Base-by-base conservation (phyloP, 2,888 invertebrate genomes). In the Drosophila anomalata region DNA sequence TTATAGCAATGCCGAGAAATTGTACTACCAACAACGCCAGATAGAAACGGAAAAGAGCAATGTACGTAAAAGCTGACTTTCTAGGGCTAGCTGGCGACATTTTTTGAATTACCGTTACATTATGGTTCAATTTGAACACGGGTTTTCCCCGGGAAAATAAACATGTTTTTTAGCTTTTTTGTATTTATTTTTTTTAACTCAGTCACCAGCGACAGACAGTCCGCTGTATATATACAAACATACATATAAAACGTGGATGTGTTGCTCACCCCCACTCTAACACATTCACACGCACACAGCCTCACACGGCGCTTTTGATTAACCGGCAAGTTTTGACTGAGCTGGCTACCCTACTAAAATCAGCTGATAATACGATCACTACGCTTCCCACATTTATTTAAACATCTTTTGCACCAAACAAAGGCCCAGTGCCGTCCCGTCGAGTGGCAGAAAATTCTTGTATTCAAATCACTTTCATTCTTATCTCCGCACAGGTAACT, bases 271-370 rank as follows among this genome's bases (percentile, higher is more conserved):
- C 31, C 31, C n/a, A 20, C 44, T 2, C 3, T 17, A 26, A 51
- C 31, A 46, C 22, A 20, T 24, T 8, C 9, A 17, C 29, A 48
- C 39, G 31, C 22, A 29, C 47, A 53, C 39, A 52, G 29, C 24
- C 44, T 41, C 24, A 56, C 9, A 41, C 39, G 36, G 22, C 31
- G 31, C 53, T 42, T 42, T 26, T 36, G 26, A 36, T 53, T 36
- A 47, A 44, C 65, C 55, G 68, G 68, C 52, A 54, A 56, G 20
- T 36, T 61, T 55, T 31, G 36, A 20, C 26, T 8, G 14, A 51
- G 66, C 44, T 70, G 79, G 67, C 73, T 39, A 78, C 85, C 46
- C 82, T 78, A 39, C 6, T 2, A 14, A 24, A 54, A 73, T 70
- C 78, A 80, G 80, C 84, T 80, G 84, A 51, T 51, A 53, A 31